Evolutionary conservation across 2,113 vertebrate genomes (phyloP).

Genomic region (Poicephalus gulielmi): DNA sequence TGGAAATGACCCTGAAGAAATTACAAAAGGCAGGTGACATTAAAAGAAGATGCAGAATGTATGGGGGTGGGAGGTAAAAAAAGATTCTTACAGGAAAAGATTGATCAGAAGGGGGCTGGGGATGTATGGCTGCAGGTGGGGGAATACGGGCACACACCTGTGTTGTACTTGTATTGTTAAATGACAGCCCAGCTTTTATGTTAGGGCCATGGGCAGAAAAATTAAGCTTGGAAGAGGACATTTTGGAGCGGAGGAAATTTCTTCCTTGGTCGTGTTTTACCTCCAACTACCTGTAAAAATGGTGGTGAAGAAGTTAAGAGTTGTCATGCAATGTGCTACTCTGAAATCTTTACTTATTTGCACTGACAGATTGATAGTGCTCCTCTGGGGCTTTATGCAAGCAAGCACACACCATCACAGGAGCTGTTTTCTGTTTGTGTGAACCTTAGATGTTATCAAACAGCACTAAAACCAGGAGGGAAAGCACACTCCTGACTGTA

Average conservation of each 20-base stretch:
- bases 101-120: neutral
- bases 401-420: rapidly evolving
- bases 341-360: neutral
- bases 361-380: neutral
- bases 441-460: neutral
- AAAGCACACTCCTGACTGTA: neutral
- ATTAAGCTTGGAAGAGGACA: neutral
- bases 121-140: neutral
- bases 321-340: neutral
- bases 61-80: neutral
- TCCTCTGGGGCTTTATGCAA: neutral
- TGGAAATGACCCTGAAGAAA: neutral
- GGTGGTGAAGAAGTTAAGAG: no score
- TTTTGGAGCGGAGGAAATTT: neutral
- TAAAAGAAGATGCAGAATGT: neutral
- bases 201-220: neutral
- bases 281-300: neutral
- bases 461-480: neutral
- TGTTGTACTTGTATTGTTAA: neutral
- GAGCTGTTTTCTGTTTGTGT: neutral
- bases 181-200: neutral
- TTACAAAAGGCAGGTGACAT: neutral
- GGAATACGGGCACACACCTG: neutral
- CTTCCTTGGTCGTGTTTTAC: neutral
- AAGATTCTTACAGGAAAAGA: neutral